phyloP scores from a whole-genome alignment of 2,113 vertebrate genomes.

The Istiophorus platypterus region DNA sequence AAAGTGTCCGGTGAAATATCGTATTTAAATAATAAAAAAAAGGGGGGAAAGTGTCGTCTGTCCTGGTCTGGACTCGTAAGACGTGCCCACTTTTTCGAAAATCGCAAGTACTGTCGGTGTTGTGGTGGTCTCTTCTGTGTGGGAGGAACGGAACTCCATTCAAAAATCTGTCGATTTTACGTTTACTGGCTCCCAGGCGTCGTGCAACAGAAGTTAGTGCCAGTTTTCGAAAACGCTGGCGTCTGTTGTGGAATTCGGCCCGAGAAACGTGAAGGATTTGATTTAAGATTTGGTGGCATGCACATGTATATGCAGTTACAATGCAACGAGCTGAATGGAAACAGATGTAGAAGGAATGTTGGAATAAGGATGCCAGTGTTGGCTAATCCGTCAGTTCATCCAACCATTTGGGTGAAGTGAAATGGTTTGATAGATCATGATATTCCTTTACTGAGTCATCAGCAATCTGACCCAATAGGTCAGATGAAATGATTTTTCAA shows the following conservation, averaged over 20 bases:
- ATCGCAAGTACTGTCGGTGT: slow-evolving; percentile 47
- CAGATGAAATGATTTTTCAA: slow-evolving; percentile 29
- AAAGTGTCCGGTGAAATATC: background rate
- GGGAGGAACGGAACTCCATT: slow-evolving; percentile 28
- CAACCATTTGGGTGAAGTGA: background rate
- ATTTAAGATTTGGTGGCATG: background rate
- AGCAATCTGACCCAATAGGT: slow-evolving; percentile 25
- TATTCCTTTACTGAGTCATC: background rate
- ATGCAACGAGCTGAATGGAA: slow-evolving; percentile 27
- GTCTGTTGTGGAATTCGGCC: background rate
- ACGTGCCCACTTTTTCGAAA: slow-evolving; percentile 67
- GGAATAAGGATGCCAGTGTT: background rate
- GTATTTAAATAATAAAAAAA: no score
- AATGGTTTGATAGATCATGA: slow-evolving; percentile 7
- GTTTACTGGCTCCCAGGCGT: background rate
- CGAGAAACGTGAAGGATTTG: background rate
- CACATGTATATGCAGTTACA: background rate
- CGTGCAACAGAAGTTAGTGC: background rate
- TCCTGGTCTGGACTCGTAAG: no score
- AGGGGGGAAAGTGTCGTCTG: no score
- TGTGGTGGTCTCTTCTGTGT: background rate
- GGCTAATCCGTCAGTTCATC: background rate
- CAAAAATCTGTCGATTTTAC: slow-evolving; percentile 27
- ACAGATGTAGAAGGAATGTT: slow-evolving; percentile 20
- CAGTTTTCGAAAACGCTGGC: fast-evolving